Evolutionary conservation across 2,888 invertebrate species (phyloP), one percentile per base, ranked within the genome.

Genomic region (Thereva nobilitata): DNA sequence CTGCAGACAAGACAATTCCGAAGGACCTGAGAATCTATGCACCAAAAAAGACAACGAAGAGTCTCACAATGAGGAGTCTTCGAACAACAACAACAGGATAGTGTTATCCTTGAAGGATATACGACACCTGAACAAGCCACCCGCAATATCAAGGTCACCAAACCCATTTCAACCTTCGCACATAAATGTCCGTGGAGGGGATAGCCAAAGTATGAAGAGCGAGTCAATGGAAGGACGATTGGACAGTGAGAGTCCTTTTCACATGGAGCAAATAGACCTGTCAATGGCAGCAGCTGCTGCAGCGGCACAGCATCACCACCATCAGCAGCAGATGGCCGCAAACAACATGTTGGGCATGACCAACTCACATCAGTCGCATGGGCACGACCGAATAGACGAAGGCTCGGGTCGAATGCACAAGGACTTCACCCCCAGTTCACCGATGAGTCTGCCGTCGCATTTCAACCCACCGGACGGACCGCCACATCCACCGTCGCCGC

Each of bases 401-500:
- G 78, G 76, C 63, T 77, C 38, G 12, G 79, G 76, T 70, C 79
- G 81, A 2, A 69, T 80, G 67, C 79, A 74, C 68, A 80, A 81
- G 70, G 81, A 81, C 53, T 80, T 79, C 53, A 76, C 76, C 5
- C 77, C 81, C 6, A 78, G 76, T 37, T 81, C 81, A 52, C 82
- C 82, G 7, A 81, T 81, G 82, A 80, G 80, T 69, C 71, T 81
- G 71, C 80, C 80, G 52, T 74, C 79, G 41, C 81, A 80, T 70
- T 81, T 77, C 66, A 79, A 78, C 75, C 77, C 78, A 67, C 78
- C 78, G 59, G 80, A 82, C 71, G 86, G 84, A 72, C 84, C 77
- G 72, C 82, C 74, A 68, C 82, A 77, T 77, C 85, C 83, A 69
- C 86, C 84, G 59, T 86, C 85, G 70, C 88, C 84, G 70, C 80